Evolutionary conservation across 2,888 invertebrate genomes (phyloP).

Genomic region (Chloroclysta siterata): DNA sequence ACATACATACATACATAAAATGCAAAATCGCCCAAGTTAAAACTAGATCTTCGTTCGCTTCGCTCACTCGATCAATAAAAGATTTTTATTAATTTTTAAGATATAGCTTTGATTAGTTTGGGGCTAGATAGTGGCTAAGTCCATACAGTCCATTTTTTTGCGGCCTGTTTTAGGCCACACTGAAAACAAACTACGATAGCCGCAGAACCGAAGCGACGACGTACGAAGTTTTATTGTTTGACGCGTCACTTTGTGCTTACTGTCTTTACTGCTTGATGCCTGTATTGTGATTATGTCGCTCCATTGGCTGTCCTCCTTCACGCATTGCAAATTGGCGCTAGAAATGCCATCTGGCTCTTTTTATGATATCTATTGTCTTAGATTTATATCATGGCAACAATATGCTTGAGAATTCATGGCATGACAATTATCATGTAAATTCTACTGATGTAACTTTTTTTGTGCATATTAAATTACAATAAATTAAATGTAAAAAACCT

Average conservation of each 20-base stretch:
- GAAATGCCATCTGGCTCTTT: constrained; percentile 33
- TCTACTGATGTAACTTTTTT: constrained; percentile 19
- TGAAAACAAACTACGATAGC: no score
- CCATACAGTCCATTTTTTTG: no score
- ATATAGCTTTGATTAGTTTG: no score
- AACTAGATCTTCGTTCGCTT: no score
- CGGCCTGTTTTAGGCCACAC: no score
- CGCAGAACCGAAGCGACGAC: not conserved
- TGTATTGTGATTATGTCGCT: constrained; percentile 26
- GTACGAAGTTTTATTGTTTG: not conserved
- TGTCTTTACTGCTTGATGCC: constrained; percentile 26
- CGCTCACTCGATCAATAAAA: no score
- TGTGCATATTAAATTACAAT: not conserved
- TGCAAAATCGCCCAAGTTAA: no score
- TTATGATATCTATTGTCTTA: constrained; percentile 38
- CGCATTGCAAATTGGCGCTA: constrained; percentile 31
- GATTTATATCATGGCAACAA: constrained; percentile 28
- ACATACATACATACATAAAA: no score
- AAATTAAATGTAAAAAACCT: not conserved
- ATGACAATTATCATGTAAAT: constrained; percentile 19
- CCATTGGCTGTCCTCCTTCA: constrained; percentile 35
- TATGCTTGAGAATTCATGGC: constrained; percentile 25
- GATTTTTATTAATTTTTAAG: no score
- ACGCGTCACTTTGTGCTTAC: not conserved
- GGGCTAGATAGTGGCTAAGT: no score